Conservation (phyloP, 2,113 vertebrate genomes). For the Diphyllodes magnificus region DNA sequence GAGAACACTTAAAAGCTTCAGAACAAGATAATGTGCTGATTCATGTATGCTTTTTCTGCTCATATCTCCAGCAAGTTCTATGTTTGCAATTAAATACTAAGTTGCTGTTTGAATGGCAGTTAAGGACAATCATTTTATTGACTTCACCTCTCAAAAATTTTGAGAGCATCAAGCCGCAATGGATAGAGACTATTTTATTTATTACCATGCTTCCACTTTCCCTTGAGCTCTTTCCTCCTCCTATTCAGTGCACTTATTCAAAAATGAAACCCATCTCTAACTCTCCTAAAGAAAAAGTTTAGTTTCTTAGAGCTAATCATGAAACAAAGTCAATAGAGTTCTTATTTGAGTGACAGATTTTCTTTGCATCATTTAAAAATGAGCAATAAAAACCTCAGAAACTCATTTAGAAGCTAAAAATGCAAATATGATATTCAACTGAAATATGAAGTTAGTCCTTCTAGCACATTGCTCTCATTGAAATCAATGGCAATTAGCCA, state of each 20-base stretch:
- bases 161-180: not conserved
- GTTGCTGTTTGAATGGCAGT: slow-evolving; percentile 32
- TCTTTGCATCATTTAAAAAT: not conserved
- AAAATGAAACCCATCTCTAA: not conserved
- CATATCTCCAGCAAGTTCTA: not conserved
- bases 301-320: not conserved
- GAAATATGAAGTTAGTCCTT: not conserved
- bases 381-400: not conserved
- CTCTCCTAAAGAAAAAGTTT: not conserved
- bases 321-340: not conserved
- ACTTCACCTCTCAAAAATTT: not conserved
- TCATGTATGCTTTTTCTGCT: rapidly evolving
- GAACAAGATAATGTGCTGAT: not conserved
- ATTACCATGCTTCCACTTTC: not conserved
- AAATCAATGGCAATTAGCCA: not conserved
- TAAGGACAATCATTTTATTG: not conserved
- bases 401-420: not conserved
- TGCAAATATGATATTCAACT: not conserved
- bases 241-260: not conserved
- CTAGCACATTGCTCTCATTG: not conserved
- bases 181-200: not conserved
- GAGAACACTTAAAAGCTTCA: not conserved
- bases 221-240: not conserved
- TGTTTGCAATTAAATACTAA: not conserved
- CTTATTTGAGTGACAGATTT: not conserved